phyloP scores from a whole-genome alignment of 2,797 vertebrate species.

The Garrulus glandarius region DNA sequence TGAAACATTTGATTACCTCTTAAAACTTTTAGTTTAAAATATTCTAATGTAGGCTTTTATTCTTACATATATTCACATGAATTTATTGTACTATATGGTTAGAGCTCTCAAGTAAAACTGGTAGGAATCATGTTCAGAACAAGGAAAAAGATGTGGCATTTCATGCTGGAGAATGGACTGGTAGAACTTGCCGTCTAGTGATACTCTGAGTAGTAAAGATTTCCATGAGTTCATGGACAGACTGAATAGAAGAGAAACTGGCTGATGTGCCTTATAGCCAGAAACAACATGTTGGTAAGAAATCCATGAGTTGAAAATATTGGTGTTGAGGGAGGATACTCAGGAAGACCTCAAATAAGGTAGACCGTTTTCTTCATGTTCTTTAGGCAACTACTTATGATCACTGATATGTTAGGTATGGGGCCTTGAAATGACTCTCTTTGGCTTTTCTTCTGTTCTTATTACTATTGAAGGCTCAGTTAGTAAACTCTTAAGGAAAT shows the following conservation, averaged over 20 bases:
- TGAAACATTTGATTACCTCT: not conserved
- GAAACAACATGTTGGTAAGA: not conserved
- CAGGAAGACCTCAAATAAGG: not conserved
- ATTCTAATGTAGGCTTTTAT: not conserved
- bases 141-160: not conserved
- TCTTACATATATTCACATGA: not conserved
- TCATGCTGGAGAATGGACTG: not conserved
- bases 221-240: not conserved
- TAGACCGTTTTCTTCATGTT: not conserved
- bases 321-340: not conserved
- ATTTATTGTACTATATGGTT: not conserved
- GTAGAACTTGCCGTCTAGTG: not conserved
- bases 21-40: not conserved
- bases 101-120: not conserved
- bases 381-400: not conserved
- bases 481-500: not conserved
- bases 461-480: not conserved
- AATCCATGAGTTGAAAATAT: not conserved
- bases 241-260: not conserved
- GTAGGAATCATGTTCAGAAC: not conserved
- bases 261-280: not conserved
- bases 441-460: not conserved
- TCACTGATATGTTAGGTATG: not conserved
- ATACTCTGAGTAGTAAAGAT: not conserved
- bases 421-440: not conserved